These are phyloP conservation scores for Nesometra sesokonis DNA, from an alignment of 35 echinoderm and acorn worm genomes.

Conservation along the genomic window DNA sequence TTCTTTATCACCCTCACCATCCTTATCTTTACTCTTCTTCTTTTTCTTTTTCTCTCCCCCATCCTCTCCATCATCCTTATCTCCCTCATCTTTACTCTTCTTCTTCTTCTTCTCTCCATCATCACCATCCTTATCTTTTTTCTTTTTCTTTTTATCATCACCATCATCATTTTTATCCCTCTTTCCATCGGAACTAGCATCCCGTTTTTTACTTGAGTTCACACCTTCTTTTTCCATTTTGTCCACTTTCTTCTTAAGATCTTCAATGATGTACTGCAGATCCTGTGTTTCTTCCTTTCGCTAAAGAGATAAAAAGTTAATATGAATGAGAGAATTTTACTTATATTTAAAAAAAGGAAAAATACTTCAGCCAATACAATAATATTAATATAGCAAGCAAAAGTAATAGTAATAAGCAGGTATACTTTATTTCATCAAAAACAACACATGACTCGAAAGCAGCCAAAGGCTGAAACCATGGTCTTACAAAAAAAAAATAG, in stretches of 20 bases:
- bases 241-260: slow-evolving; percentile 36
- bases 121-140: slow-evolving; percentile 1
- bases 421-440: no score
- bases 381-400: no score
- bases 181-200: not conserved
- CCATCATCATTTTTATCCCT: slow-evolving; percentile 6
- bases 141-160: slow-evolving; percentile 27
- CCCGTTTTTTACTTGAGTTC: not conserved
- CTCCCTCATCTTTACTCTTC: not conserved
- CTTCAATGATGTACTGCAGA: slow-evolving; percentile 71
- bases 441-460: no score
- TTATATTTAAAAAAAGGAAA: no score
- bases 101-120: not conserved
- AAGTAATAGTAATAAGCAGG: no score
- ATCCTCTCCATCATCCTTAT: not conserved
- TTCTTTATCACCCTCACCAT: not conserved
- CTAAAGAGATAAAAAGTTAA: slow-evolving; percentile 25
- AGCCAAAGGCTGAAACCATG: no score
- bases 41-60: not conserved
- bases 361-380: no score
- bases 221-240: slow-evolving; percentile 6
- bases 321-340: not conserved
- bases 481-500: no score
- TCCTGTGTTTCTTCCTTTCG: slow-evolving; percentile 77
- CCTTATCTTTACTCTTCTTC: not conserved